Percentiles rank a stretch among this genome's conserved stretches.
Conservation (phyloP, 2,113 vertebrate genomes). For the Malurus melanocephalus region DNA sequence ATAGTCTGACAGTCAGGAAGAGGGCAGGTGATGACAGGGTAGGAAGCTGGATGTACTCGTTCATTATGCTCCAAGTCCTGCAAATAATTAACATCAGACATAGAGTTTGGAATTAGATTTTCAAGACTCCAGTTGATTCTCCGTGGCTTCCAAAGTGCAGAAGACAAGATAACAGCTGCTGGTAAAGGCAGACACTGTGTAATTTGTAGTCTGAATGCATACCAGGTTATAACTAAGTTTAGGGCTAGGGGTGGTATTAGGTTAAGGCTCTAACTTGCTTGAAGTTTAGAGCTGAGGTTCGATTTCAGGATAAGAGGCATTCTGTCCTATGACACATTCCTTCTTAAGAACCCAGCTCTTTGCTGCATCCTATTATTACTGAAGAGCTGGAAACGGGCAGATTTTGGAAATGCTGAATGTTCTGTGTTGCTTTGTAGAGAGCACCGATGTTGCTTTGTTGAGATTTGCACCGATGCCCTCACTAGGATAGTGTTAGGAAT, state of each 20-base stretch:
- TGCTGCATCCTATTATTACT: not conserved
- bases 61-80: not conserved
- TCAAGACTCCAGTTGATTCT: not conserved
- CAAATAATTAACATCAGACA: not conserved
- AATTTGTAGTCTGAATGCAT: not conserved
- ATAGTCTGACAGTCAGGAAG: not conserved
- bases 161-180: not conserved
- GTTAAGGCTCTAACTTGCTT: not conserved
- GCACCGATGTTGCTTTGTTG: no score
- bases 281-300: not conserved
- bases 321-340: not conserved
- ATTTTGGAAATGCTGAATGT: not conserved
- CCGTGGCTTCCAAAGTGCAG: not conserved
- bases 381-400: not conserved
- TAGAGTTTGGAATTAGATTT: not conserved
- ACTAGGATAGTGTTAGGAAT: not conserved
- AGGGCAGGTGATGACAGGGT: not conserved
- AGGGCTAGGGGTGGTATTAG: not conserved
- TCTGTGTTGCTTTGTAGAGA: not conserved
- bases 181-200: not conserved
- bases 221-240: not conserved
- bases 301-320: not conserved
- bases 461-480: not conserved
- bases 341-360: not conserved
- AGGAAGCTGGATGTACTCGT: not conserved